Conservation (phyloP, 1,140 invertebrate genomes). For the Triops cancriformis region DNA sequence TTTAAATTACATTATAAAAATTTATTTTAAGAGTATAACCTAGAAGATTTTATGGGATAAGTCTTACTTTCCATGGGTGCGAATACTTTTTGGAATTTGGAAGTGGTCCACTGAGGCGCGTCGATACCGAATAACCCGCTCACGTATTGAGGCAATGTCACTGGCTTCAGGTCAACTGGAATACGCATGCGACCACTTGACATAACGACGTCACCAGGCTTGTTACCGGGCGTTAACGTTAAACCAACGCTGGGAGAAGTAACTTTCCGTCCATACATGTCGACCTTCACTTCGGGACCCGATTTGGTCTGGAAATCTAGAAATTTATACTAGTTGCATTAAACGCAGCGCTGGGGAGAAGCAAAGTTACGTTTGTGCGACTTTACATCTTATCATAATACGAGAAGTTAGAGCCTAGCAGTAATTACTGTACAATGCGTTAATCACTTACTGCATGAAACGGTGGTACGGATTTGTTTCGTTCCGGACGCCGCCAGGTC, state of each 20-base stretch:
- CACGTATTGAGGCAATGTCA: neutral
- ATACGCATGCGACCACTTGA: neutral
- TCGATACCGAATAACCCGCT: neutral
- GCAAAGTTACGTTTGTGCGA: no score
- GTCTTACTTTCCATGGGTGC: neutral
- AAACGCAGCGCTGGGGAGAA: no score
- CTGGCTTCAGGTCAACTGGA: neutral
- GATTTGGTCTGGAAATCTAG: neutral
- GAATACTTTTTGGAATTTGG: neutral
- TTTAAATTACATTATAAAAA: no score
- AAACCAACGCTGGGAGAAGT: neutral
- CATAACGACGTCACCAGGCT: neutral
- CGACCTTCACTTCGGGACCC: neutral
- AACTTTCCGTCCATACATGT: neutral
- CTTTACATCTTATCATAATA: no score
- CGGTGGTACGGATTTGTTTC: slow-evolving; percentile 21
- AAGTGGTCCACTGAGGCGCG: neutral
- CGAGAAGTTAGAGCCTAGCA: no score
- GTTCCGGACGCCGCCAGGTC: slow-evolving; percentile 25
- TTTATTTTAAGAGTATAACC: no score
- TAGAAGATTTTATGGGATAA: neutral
- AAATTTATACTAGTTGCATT: neutral
- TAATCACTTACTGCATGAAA: slow-evolving; percentile 21
- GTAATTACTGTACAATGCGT: no score
- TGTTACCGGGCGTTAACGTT: neutral